A percentile compares a stretch with the other conserved stretches of the same genome.
Evolutionary conservation across 2,888 invertebrate species (phyloP).

Genomic region (Chloroclystis v-ata): DNA sequence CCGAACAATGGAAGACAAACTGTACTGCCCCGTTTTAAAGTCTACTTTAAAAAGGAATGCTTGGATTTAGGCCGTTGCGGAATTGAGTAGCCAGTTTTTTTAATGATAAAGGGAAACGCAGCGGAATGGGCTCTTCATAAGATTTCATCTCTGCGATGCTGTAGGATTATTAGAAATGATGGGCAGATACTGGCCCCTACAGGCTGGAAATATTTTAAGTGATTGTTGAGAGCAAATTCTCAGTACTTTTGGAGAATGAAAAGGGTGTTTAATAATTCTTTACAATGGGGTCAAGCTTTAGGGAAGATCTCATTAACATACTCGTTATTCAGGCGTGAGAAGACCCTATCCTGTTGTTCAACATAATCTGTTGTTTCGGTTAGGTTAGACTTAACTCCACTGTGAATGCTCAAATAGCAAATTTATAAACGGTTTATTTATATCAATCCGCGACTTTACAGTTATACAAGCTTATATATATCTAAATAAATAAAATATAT

Average conservation of each 20-base stretch:
- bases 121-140: constrained; percentile 35
- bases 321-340: too few relatives aligned
- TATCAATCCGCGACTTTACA: constrained; percentile 1
- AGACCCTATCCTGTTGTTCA: too few relatives aligned
- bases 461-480: too few relatives aligned
- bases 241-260: neutral
- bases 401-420: neutral
- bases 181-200: constrained; percentile 6
- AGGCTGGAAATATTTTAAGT: neutral
- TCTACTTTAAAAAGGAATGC: constrained; percentile 19
- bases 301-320: too few relatives aligned
- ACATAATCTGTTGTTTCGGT: too few relatives aligned
- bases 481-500: too few relatives aligned
- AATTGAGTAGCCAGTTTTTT: constrained; percentile 25
- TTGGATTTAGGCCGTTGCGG: constrained; percentile 17
- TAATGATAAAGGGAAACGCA: constrained; percentile 47
- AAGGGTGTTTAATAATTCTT: neutral
- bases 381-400: too few relatives aligned
- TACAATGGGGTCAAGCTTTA: neutral
- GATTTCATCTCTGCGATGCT: constrained; percentile 33
- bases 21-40: constrained; percentile 28
- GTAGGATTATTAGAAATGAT: constrained; percentile 25
- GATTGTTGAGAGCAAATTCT: neutral
- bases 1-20: constrained; percentile 29
- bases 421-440: neutral